Evolutionary conservation across 2,113 vertebrate genomes (phyloP), one percentile per base, ranked within the genome.

Genomic region (Craseonycteris thonglongyai): DNA sequence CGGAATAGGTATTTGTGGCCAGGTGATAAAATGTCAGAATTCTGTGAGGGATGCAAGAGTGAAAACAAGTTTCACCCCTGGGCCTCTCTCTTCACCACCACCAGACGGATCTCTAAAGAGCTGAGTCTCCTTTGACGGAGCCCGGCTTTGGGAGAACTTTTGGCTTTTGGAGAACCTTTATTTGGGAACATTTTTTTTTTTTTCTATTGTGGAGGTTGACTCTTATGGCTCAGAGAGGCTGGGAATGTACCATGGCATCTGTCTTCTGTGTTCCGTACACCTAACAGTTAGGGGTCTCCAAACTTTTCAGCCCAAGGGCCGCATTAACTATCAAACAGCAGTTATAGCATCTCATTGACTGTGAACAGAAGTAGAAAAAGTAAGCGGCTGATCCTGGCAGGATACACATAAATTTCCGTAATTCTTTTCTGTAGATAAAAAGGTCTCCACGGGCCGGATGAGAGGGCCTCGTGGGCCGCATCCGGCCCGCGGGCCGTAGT

Each of bases 1-100:
- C 71, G 19, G 90, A 76, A 78, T 35, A 76, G 47, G 19, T 94
- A 45, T 93, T 95, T 80, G 89, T 87, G 65, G 79, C 58, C 49
- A 95, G 83, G 56, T 85, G 56, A 59, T 78, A 79, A 88, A 88
- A 72, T 19, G 42, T 72, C 87, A 80, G 85, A 49, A 56, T 87
- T 91, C 61, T 87, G 68, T 51, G 63, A 81, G 21, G n/a, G 42
- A 85, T 54, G 8, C 63, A 79, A 84, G 63, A 74, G 74, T 12
- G 69, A 82, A 84, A 92, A 85, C 78, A 40, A 28, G 65, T 76
- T 74, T 38, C 3, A 28, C 45, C 11, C 54, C 2, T n/a, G 74
- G 83, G 14, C 42, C 8, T 72, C 56, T 76, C 33, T 75, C 69
- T 79, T 94, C 28, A 6, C 81, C 61, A 22, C 49, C 24, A 19